A percentile compares a stretch with the other conserved stretches of the same genome.
These are phyloP conservation scores for Lottia scabra DNA, from an alignment of 2,888 invertebrate genomes.

Conservation along the genomic window DNA sequence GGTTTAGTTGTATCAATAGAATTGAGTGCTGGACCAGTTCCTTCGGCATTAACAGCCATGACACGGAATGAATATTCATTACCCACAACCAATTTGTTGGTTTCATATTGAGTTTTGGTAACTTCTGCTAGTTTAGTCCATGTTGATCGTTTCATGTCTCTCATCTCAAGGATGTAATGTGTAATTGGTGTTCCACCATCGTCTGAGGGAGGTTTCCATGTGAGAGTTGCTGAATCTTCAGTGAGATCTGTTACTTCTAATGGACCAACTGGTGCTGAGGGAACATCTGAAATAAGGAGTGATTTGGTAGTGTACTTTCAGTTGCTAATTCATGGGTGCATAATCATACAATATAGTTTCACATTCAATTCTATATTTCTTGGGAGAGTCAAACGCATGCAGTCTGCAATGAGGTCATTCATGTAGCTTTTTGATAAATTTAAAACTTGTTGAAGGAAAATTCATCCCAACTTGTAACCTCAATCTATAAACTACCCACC, in stretches of 20 bases:
- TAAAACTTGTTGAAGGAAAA: too few relatives aligned
- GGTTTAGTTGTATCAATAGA: constrained; percentile 27
- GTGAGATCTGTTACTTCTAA: constrained; percentile 27
- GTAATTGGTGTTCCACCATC: constrained; percentile 58
- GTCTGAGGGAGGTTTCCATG: constrained; percentile 50
- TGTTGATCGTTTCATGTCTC: constrained; percentile 74
- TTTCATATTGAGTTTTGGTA: constrained; percentile 24
- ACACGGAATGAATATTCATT: constrained; percentile 91
- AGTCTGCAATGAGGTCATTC: too few relatives aligned
- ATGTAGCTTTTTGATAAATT: too few relatives aligned
- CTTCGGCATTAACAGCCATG: constrained; percentile 87
- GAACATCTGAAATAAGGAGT: constrained; percentile 34
- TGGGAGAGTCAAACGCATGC: too few relatives aligned
- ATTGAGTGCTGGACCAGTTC: constrained; percentile 70
- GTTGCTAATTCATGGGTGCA: too few relatives aligned
- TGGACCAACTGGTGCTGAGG: constrained; percentile 39
- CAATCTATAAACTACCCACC: too few relatives aligned
- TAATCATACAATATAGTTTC: too few relatives aligned
- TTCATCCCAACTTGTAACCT: too few relatives aligned
- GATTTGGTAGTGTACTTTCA: too few relatives aligned
- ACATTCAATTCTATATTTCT: too few relatives aligned
- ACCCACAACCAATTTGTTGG: constrained; percentile 63
- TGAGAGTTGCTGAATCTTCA: constrained; percentile 47
- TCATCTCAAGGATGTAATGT: constrained; percentile 48
- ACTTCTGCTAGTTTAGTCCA: constrained; percentile 27